Base-by-base conservation (phyloP, 2,113 vertebrate species). In the Gallinago media region DNA sequence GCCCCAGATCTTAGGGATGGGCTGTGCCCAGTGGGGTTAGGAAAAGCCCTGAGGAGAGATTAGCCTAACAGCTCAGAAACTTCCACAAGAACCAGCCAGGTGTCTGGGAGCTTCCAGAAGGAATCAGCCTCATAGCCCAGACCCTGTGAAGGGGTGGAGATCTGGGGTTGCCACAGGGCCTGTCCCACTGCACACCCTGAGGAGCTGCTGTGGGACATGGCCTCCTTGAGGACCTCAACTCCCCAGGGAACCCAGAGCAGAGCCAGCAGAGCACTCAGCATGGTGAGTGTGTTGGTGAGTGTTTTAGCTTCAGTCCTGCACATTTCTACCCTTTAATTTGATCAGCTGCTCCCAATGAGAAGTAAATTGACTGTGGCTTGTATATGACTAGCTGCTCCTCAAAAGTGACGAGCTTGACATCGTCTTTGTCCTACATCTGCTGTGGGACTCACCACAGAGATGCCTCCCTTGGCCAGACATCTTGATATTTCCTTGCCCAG, bases 161-260 rank as follows among this genome's bases (percentile, higher is more conserved):
- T 23, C 6, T 50, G 42, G 7, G 25, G 21, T 12, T 89, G 12
- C 20, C 0, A 0, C 0, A 3, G 2, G 29, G 22, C 68, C 22
- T 77, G 29, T 70, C 38, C 65, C 29, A 16, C 15, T 52, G 36
- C 25, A 40, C 15, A 7, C 15, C 13, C 31, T 25, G 23, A 62
- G 17, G 50, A 88, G 10, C 15, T 74, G 29, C 31, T 61, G 19
- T 58, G n/a, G 62, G 26, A 66, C 0, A 0, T 36, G 23, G 5
- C 21, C 15, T 84, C 23, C 31, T 54, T 0, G 0, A 75, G 20
- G 26, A 44, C 9, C 11, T 17, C 14, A 4, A 36, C 10, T 16
- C 14, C 18, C 5, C 52, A 47, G 1, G 17, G 18, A 93, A 11
- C 27, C 13, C 17, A 2, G 19, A 27, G 4, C 15, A 59, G 0